These are phyloP conservation scores for Girardinus metallicus DNA, from an alignment of 2,797 vertebrate species.

Conservation along the genomic window DNA sequence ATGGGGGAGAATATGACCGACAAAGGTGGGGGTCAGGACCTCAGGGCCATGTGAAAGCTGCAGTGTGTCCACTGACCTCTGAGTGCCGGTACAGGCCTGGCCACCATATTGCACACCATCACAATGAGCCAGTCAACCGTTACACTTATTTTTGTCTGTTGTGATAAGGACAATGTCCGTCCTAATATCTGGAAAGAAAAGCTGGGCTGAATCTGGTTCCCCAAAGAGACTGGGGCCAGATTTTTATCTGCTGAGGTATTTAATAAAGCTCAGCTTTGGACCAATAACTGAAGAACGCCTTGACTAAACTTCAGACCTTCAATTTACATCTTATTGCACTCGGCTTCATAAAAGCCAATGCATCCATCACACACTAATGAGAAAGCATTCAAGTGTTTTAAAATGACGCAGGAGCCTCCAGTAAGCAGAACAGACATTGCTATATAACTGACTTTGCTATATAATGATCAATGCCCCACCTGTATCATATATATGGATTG, in stretches of 20 bases:
- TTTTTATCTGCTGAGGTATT: background rate
- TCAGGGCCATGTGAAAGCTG: conserved; percentile 80
- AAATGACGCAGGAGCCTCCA: background rate
- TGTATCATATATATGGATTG: background rate
- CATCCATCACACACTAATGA: background rate
- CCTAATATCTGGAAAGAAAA: conserved; percentile 3
- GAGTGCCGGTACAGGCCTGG: conserved; percentile 45
- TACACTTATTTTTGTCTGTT: conserved; percentile 31
- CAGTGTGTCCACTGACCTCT: conserved; percentile 73
- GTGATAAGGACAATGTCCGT: conserved; percentile 19
- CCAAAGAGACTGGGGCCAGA: background rate
- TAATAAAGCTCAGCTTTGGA: conserved; percentile 5
- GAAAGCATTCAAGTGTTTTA: background rate
- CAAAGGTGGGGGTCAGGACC: conserved; percentile 82
- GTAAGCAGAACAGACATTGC: background rate
- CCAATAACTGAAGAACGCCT: background rate
- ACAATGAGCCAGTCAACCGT: conserved; percentile 8
- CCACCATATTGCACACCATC: conserved; percentile 8
- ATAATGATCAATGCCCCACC: background rate
- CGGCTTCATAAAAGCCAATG: background rate
- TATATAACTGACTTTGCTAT: background rate
- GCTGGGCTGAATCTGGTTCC: background rate
- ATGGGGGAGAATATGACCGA: conserved; percentile 56
- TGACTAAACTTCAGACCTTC: background rate
- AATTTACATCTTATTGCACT: background rate